These are phyloP conservation scores for Vidua chalybeata DNA, from an alignment of 2,113 vertebrate genomes.

Conservation along the genomic window DNA sequence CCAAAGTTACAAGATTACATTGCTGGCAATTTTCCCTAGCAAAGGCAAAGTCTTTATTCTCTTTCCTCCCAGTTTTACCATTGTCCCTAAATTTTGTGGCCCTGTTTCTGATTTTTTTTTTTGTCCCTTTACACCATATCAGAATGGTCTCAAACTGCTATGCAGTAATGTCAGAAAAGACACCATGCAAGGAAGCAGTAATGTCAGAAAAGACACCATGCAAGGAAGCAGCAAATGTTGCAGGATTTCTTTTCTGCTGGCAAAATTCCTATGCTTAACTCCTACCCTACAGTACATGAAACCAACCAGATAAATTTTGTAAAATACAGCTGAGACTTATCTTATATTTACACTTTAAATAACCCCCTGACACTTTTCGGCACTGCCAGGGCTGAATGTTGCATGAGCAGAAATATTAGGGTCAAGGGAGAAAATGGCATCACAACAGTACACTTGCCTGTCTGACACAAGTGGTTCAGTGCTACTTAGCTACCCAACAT, in stretches of 20 bases:
- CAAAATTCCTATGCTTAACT: background rate
- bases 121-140: background rate
- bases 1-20: background rate
- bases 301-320: background rate
- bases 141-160: background rate
- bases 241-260: background rate
- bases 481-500: background rate
- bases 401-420: background rate
- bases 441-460: background rate
- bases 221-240: background rate
- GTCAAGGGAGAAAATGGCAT: background rate
- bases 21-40: background rate
- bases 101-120: background rate
- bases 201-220: background rate
- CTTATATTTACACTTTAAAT: background rate
- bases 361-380: background rate
- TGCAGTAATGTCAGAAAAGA: background rate
- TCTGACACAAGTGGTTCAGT: background rate
- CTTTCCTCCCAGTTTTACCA: background rate
- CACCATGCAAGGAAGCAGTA: background rate
- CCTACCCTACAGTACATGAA: background rate
- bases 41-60: background rate
- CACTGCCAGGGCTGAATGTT: background rate
- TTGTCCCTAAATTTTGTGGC: background rate
- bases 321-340: background rate